Evolutionary conservation across 1,140 invertebrate genomes (phyloP), one percentile per base, ranked within the genome.

Genomic region (Scaptomyza pallida): DNA sequence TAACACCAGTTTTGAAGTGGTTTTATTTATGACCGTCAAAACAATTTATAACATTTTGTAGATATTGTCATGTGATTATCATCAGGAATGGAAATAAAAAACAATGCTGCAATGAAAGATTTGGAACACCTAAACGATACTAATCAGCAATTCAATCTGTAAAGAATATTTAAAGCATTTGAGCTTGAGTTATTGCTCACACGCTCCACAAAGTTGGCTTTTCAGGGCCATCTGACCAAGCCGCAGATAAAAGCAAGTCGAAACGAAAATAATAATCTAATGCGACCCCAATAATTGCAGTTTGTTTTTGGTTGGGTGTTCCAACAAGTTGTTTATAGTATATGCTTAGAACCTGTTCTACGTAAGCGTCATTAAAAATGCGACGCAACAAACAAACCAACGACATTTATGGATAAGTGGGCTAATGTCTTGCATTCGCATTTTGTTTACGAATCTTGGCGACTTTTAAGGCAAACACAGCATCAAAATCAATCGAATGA

Each of bases 1-100:
- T 72, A 81, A 78, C 61, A 73, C 35, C 47, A 51, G 4, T 50
- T 67, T 61, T 69, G 33, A 74, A 74, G 48, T 71, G 71, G 48
- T 59, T 82, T 63, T 78, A 86, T 78, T 72, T 72, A 85, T 86
- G 68, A 75, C 79, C 60, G 45, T 44, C 45, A 26, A 62, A 74
- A 63, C 48, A 75, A 50, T 71, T 75, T 63, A 15, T 61, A 30
- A 54, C 4, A 63, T 51, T 63, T 63, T 68, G 63, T 70, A n/a
- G n/a, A n/a, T n/a, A n/a, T n/a, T n/a, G n/a, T n/a, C n/a, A 45
- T 48, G 44, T 52, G 33, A 51, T 13, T n/a, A 21, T 30, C 12
- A 52, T 19, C 17, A 37, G 37, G 9, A 12, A 48, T n/a, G 6
- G 30, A 16, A 16, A 50, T 12, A 33, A 9, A 35, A 44, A 56